phyloP scores from a whole-genome alignment of 2,113 vertebrate genomes.

The Phrynosoma platyrhinos region DNA sequence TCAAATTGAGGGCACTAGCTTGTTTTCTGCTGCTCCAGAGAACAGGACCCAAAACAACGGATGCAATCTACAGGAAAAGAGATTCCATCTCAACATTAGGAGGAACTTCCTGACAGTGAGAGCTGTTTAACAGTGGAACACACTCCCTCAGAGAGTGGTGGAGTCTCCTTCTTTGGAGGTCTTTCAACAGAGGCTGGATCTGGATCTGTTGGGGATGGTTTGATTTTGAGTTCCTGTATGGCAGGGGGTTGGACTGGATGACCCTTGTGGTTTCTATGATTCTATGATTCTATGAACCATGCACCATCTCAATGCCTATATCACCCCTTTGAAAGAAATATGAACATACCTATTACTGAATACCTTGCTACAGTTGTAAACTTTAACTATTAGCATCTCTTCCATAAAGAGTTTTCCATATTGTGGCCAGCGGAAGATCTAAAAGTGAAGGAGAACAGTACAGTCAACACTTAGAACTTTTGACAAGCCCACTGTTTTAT shows the following conservation, averaged over 20 bases:
- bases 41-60: too few species aligned
- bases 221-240: too few species aligned
- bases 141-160: too few species aligned
- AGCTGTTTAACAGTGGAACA: too few species aligned
- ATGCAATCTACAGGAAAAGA: too few species aligned
- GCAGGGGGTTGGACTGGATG: not conserved
- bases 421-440: constrained; percentile 92
- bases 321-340: not conserved
- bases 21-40: too few species aligned
- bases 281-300: not conserved
- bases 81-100: too few species aligned
- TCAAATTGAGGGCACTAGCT: too few species aligned
- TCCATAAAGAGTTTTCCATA: constrained; percentile 82
- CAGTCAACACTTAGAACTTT: not conserved
- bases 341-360: constrained; percentile 88
- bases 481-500: not conserved
- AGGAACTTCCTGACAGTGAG: too few species aligned
- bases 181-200: too few species aligned
- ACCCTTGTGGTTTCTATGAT: not conserved
- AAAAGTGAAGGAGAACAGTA: constrained; percentile 9
- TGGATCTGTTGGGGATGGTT: too few species aligned
- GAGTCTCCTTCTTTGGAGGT: too few species aligned
- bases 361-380: constrained; percentile 91
- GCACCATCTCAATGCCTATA: not conserved
- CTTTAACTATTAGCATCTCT: constrained; percentile 84